A percentile compares a stretch with the other conserved stretches of the same genome.
These are phyloP conservation scores for Metallyticus violacea DNA, from an alignment of 2,888 invertebrate species.

Conservation along the genomic window DNA sequence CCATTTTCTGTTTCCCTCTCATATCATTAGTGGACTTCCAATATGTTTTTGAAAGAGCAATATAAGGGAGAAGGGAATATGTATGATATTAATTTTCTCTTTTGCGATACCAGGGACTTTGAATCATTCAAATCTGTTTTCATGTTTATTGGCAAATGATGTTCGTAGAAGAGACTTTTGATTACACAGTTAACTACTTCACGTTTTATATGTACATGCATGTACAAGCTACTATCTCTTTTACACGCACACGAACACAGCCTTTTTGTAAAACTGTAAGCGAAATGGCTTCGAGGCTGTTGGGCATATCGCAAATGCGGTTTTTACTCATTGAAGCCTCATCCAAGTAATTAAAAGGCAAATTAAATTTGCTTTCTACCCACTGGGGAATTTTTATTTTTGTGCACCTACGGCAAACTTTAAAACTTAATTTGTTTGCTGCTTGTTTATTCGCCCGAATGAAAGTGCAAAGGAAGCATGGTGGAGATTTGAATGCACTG, in stretches of 20 bases:
- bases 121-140: constrained; percentile 11
- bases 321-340: not conserved
- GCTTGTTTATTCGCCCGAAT: not conserved
- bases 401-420: not conserved
- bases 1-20: not conserved
- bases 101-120: not conserved
- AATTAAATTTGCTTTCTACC: not conserved
- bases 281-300: not conserved
- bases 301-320: not conserved
- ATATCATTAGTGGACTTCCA: not conserved
- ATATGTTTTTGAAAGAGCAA: not conserved
- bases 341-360: not conserved
- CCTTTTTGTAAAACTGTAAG: not conserved
- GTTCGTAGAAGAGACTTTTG: not conserved
- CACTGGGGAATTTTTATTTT: not conserved
- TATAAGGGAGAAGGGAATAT: not conserved
- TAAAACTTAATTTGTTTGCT: not conserved
- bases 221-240: not conserved
- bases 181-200: not conserved
- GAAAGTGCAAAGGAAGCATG: not conserved
- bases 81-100: not conserved
- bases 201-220: not conserved
- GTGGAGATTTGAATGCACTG: not conserved
- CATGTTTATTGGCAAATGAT: constrained; percentile 6
- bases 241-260: not conserved